Evolutionary conservation across 2,113 vertebrate genomes (phyloP).

Genomic region (Syngnathus typhle): DNA sequence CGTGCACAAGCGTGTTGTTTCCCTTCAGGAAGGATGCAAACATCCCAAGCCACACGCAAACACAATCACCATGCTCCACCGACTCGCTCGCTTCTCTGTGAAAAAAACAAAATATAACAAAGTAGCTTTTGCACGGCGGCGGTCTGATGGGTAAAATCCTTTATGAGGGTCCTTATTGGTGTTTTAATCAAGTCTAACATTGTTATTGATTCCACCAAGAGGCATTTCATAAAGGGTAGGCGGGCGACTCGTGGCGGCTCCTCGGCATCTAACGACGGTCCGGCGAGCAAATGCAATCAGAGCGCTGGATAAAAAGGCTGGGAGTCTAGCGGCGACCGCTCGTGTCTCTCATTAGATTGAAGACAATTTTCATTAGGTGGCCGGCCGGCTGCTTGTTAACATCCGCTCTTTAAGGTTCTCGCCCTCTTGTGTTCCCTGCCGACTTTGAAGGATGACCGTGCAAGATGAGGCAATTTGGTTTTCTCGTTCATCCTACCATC

Average conservation of each 20-base stretch:
- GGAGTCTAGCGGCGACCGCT: slow-evolving; percentile 24
- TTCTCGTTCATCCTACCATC: background rate
- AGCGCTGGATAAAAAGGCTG: slow-evolving; percentile 27
- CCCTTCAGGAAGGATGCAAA: slow-evolving; percentile 5
- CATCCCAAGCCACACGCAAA: slow-evolving; percentile 8
- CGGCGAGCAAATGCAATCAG: slow-evolving; percentile 39
- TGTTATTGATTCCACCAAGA: slow-evolving; percentile 60
- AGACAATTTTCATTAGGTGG: slow-evolving; percentile 48
- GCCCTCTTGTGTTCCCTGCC: background rate
- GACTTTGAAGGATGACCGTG: background rate
- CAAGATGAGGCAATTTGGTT: background rate
- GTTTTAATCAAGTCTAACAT: slow-evolving; percentile 67
- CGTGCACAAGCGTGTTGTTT: background rate
- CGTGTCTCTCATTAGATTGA: slow-evolving; percentile 47
- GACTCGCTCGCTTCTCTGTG: slow-evolving; percentile 10
- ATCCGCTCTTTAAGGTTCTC: slow-evolving; percentile 17
- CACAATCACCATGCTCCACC: slow-evolving; percentile 7
- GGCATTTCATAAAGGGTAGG: slow-evolving; percentile 62
- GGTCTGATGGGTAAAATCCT: slow-evolving; percentile 32
- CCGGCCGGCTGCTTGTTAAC: slow-evolving; percentile 44
- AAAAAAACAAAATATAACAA: slow-evolving; percentile 21
- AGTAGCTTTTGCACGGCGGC: slow-evolving; percentile 17
- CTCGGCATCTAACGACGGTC: background rate
- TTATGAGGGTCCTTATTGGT: slow-evolving; percentile 54
- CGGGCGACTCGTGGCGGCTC: slow-evolving; percentile 9